A percentile compares a stretch with the other conserved stretches of the same genome.
These are phyloP conservation scores for Spea multiplicata DNA, from an alignment of 2,113 vertebrate species.

Conservation along the genomic window DNA sequence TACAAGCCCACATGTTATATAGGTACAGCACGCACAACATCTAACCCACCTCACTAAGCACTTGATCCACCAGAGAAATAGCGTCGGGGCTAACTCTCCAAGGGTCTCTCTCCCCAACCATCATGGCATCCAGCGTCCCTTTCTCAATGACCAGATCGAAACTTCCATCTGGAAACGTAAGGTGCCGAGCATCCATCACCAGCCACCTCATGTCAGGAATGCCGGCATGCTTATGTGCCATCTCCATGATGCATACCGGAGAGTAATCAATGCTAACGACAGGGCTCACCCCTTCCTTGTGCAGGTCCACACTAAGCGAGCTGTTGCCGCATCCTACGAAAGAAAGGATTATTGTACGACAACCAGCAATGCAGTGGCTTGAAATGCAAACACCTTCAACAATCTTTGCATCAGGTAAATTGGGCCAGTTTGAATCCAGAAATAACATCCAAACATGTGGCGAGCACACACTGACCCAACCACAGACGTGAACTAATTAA, in stretches of 20 bases:
- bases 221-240: slow-evolving; percentile 66
- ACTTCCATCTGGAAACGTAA: slow-evolving; percentile 68
- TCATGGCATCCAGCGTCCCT: slow-evolving; percentile 82
- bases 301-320: slow-evolving; percentile 78
- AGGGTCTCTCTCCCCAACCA: slow-evolving; percentile 81
- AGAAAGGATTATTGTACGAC: neutral
- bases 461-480: too few relatives aligned
- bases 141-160: slow-evolving; percentile 89
- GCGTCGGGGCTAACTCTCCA: slow-evolving; percentile 73
- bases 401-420: too few relatives aligned
- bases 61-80: slow-evolving; percentile 62
- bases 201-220: slow-evolving; percentile 77
- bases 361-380: neutral
- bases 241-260: slow-evolving; percentile 76
- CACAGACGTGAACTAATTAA: too few relatives aligned
- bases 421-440: too few relatives aligned
- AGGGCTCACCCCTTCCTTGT: slow-evolving; percentile 70
- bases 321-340: slow-evolving; percentile 89
- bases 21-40: neutral
- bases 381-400: neutral
- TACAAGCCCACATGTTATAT: too few relatives aligned
- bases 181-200: slow-evolving; percentile 79
- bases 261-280: slow-evolving; percentile 92
- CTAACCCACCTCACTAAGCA: slow-evolving; percentile 76
- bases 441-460: too few relatives aligned